Percentiles rank a stretch among this genome's conserved stretches.
These are phyloP conservation scores for Eurytemora carolleeae DNA, from an alignment of 1,140 invertebrate genomes.

Conservation along the genomic window DNA sequence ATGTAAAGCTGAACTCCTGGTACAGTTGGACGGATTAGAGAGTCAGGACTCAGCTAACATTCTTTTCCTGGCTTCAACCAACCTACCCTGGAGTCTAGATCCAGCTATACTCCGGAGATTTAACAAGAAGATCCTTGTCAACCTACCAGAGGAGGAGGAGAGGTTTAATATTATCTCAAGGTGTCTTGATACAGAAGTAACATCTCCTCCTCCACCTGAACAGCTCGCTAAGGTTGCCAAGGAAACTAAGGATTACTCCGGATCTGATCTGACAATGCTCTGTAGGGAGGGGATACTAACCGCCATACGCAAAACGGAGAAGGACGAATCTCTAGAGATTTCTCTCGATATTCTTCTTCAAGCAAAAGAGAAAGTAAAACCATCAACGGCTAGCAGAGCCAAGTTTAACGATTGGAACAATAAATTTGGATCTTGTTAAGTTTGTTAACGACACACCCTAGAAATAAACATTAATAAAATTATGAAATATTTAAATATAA, in stretches of 20 bases:
- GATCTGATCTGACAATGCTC: background rate
- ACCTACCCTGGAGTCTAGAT: background rate
- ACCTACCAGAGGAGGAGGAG: background rate
- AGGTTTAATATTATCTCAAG: background rate
- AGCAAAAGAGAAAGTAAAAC: background rate
- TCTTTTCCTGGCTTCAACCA: background rate
- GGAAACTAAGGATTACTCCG: background rate
- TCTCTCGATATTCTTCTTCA: background rate
- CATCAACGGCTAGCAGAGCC: background rate
- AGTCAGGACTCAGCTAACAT: background rate
- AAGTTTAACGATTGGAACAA: background rate
- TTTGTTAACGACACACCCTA: no score
- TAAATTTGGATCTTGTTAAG: background rate
- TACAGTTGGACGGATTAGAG: constrained; percentile 28
- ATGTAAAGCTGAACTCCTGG: constrained; percentile 35
- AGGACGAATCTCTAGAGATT: background rate
- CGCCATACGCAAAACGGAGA: background rate
- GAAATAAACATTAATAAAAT: no score
- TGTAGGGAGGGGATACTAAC: background rate
- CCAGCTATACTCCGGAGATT: background rate
- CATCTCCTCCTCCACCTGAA: background rate
- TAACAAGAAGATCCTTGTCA: background rate
- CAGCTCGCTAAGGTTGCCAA: background rate
- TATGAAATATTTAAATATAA: no score
- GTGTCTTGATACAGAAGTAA: background rate